phyloP scores from a whole-genome alignment of 2,888 invertebrate species.

The Crematogaster levior region DNA sequence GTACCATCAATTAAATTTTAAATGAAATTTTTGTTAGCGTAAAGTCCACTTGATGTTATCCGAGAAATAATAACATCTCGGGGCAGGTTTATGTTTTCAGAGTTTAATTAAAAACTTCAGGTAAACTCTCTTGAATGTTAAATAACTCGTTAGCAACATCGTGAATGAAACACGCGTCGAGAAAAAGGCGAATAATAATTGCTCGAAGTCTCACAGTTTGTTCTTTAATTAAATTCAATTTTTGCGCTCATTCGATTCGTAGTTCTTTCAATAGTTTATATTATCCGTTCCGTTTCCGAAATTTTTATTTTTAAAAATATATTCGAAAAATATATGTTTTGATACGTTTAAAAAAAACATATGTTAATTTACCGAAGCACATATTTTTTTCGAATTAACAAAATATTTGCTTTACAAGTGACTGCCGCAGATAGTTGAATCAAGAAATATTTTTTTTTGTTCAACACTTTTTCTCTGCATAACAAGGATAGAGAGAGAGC shows the following conservation, averaged over 20 bases:
- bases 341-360: no score
- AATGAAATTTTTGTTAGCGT: constrained; percentile 19
- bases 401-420: no score
- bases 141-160: constrained; percentile 33
- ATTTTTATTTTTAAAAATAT: no score
- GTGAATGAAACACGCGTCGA: constrained; percentile 14
- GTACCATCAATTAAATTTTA: background rate
- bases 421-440: no score
- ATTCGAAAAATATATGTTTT: no score
- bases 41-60: background rate
- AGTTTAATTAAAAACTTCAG: constrained; percentile 33
- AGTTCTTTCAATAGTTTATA: background rate
- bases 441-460: no score
- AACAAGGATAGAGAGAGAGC: background rate
- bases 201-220: constrained; percentile 1
- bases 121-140: constrained; percentile 15
- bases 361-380: no score
- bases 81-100: background rate
- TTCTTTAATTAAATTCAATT: constrained; percentile 34
- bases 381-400: no score
- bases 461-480: background rate
- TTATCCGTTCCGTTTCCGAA: background rate
- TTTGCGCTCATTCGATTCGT: background rate
- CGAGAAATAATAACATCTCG: background rate
- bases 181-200: constrained; percentile 20